These are phyloP conservation scores for Mesocricetus auratus DNA, from an alignment of 2,113 vertebrate species.

Conservation along the genomic window DNA sequence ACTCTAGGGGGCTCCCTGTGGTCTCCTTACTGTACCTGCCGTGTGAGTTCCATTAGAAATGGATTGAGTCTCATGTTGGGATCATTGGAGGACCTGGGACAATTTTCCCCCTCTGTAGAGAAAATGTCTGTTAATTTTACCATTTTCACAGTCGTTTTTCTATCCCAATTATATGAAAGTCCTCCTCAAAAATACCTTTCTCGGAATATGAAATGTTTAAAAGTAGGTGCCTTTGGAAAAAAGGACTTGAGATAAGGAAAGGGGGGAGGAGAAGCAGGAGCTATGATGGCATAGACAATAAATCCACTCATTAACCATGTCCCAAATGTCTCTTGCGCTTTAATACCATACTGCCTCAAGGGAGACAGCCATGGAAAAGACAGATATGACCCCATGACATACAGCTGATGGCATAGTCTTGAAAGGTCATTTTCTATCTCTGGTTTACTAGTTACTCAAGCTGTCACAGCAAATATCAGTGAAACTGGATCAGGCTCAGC, in stretches of 20 bases:
- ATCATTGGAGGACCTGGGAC: not conserved
- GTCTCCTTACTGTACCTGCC: not conserved
- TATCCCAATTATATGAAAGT: not conserved
- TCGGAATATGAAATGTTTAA: not conserved
- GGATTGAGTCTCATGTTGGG: not conserved
- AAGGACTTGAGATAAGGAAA: not conserved
- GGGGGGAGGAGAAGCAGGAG: not conserved
- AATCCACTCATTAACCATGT: not conserved
- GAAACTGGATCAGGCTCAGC: not conserved
- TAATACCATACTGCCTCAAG: not conserved
- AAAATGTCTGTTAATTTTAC: not conserved
- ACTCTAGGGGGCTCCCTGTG: too few relatives aligned
- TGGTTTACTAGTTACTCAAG: not conserved
- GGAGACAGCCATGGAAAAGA: not conserved
- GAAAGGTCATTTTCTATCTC: not conserved
- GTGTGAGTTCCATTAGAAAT: not conserved
- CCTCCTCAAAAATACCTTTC: slow-evolving; percentile 33
- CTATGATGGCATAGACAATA: not conserved
- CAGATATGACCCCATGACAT: not conserved
- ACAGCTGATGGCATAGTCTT: not conserved
- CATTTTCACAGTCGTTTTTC: slow-evolving; percentile 37
- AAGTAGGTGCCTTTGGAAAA: slow-evolving; percentile 21
- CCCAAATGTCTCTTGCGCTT: not conserved
- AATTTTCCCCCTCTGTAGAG: not conserved
- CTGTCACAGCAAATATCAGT: not conserved